Evolutionary conservation across 1,140 invertebrate species (phyloP).

Genomic region (Procambarus virginalis): DNA sequence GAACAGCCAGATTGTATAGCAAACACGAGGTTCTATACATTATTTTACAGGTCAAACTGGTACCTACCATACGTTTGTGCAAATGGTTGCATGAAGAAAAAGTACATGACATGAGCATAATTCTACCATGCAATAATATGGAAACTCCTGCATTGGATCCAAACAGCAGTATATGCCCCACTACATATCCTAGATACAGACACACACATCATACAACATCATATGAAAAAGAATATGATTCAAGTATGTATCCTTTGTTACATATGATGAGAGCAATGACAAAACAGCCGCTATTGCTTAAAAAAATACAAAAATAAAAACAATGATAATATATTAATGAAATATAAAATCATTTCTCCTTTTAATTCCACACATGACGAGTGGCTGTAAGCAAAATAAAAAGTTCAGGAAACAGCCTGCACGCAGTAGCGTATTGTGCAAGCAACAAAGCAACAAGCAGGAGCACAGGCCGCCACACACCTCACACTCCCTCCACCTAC

Average conservation of each 20-base stretch:
- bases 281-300: not conserved
- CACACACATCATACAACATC: not conserved
- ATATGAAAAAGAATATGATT: not conserved
- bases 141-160: not conserved
- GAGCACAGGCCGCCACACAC: not conserved
- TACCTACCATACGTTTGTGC: conserved; percentile 1
- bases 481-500: not conserved
- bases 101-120: conserved; percentile 7
- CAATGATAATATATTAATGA: too few species aligned
- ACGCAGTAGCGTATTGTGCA: not conserved
- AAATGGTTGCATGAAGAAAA: conserved; percentile 8
- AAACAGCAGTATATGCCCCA: not conserved
- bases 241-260: not conserved
- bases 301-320: too few species aligned
- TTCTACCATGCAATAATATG: not conserved
- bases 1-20: not conserved
- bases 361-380: not conserved
- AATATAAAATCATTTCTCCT: too few species aligned
- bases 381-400: not conserved
- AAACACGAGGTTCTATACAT: not conserved
- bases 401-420: not conserved
- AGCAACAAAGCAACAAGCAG: not conserved
- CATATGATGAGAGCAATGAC: not conserved
- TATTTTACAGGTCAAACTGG: not conserved
- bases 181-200: not conserved